These are phyloP conservation scores for Alexandromys oeconomus DNA, from an alignment of 2,797 vertebrate genomes.

Conservation along the genomic window DNA sequence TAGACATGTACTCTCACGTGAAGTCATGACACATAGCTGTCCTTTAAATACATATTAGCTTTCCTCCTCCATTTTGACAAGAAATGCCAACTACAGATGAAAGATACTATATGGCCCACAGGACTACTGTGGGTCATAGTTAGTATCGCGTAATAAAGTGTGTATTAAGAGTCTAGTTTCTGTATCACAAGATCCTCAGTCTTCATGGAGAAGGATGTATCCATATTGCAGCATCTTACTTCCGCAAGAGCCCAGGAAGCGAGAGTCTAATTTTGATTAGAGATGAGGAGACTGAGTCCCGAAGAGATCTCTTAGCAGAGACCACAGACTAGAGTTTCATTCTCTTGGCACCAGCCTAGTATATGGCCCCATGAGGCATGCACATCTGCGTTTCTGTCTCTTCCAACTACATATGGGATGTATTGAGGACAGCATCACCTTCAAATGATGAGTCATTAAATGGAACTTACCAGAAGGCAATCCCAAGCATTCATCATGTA, in stretches of 20 bases:
- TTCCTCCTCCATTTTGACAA: slow-evolving; percentile 11
- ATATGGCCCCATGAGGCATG: not conserved
- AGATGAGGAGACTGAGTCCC: not conserved
- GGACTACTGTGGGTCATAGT: not conserved
- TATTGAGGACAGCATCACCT: not conserved
- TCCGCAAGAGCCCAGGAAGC: not conserved
- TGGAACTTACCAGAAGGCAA: slow-evolving; percentile 7
- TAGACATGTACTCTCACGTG: not conserved
- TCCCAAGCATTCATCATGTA: not conserved
- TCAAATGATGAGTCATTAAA: not conserved
- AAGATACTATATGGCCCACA: not conserved
- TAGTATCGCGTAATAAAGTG: slow-evolving; percentile 14
- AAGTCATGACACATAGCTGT: not conserved
- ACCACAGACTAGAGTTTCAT: not conserved
- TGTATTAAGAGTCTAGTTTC: not conserved
- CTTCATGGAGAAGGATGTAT: not conserved
- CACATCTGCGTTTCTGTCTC: not conserved
- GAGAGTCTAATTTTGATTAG: not conserved
- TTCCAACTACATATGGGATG: not conserved
- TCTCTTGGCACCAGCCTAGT: not conserved
- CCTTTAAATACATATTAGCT: not conserved
- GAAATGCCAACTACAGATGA: slow-evolving; percentile 29
- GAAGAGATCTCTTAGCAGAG: not conserved
- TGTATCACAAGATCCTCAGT: not conserved
- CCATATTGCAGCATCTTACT: not conserved